Evolutionary conservation across 2,888 invertebrate species (phyloP).

Genomic region (Drosophila rellima): DNA sequence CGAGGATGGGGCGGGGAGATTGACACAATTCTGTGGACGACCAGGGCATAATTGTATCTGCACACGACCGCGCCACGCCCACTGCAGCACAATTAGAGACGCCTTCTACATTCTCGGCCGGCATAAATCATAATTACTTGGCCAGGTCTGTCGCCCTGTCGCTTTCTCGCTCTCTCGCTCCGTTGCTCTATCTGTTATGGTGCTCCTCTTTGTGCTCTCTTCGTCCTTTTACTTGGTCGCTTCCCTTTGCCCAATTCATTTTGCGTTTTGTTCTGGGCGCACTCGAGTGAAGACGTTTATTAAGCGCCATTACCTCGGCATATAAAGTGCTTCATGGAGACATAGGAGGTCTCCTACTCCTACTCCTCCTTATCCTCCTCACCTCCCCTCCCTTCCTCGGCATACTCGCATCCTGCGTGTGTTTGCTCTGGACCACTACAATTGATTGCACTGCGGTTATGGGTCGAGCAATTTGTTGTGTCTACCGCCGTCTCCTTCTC

Average conservation of each 20-base stretch:
- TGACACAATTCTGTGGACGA: constrained; percentile 17
- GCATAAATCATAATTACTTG: constrained; percentile 76
- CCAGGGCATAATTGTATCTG: constrained; percentile 61
- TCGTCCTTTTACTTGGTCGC: neutral
- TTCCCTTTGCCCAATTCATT: constrained; percentile 20
- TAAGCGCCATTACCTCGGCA: constrained; percentile 74
- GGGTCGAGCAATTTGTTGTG: constrained; percentile 72
- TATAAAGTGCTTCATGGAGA: constrained; percentile 67
- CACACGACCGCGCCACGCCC: constrained; percentile 33
- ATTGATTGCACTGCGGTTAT: constrained; percentile 73
- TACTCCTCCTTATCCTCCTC: neutral
- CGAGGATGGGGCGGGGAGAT: neutral
- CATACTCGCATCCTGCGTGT: constrained; percentile 30
- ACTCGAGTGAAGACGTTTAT: constrained; percentile 75
- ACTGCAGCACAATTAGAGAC: constrained; percentile 64
- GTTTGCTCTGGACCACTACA: constrained; percentile 61
- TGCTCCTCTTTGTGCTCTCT: neutral
- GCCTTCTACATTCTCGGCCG: constrained; percentile 64
- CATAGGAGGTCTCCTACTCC: constrained; percentile 3
- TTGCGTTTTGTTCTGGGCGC: constrained; percentile 43
- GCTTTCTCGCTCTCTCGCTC: neutral
- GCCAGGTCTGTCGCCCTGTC: constrained; percentile 23
- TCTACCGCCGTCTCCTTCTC: constrained; percentile 12
- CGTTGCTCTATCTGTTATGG: neutral
- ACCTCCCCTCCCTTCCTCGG: neutral